Percentiles rank a stretch among this genome's conserved stretches.
Conservation (phyloP, 1,140 invertebrate genomes). For the Drosophila tani region DNA sequence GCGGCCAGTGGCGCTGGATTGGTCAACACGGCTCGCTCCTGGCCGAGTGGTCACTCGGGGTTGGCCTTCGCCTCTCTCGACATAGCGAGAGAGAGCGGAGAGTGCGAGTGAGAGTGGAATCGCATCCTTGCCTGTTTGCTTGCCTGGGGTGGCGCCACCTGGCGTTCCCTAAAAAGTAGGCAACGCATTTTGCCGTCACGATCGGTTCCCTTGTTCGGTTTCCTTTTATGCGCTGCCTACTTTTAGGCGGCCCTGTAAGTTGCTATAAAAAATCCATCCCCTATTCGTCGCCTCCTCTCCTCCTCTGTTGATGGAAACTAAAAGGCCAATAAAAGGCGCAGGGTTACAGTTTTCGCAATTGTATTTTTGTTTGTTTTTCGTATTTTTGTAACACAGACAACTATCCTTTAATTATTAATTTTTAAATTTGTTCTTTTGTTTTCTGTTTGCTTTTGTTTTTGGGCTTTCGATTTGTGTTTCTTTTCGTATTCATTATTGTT, state of each 20-base stretch:
- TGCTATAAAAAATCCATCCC: conserved; percentile 43
- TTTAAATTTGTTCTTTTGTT: conserved; percentile 45
- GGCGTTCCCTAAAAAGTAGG: neutral
- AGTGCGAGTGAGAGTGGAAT: neutral
- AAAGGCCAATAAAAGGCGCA: conserved; percentile 15
- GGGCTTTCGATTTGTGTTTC: conserved; percentile 15
- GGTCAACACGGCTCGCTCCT: conserved; percentile 50
- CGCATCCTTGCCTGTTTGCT: too few species aligned
- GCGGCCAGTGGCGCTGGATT: conserved; percentile 67
- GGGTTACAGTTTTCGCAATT: conserved; percentile 70
- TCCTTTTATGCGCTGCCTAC: conserved; percentile 27
- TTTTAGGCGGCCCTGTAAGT: conserved; percentile 25
- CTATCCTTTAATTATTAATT: conserved; percentile 80
- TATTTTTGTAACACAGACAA: conserved; percentile 81
- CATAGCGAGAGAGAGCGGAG: neutral
- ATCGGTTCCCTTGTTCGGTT: neutral
- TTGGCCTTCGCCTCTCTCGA: neutral
- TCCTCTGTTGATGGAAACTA: conserved; percentile 6
- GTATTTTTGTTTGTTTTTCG: conserved; percentile 57
- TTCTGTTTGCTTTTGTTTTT: conserved; percentile 10
- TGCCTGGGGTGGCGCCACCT: conserved; percentile 42
- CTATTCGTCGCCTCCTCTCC: neutral
- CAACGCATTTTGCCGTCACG: neutral
- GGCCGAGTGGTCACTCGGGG: conserved; percentile 44
- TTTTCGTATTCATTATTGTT: conserved; percentile 72